Evolutionary conservation across 2,888 invertebrate genomes (phyloP).

Genomic region (Synanthedon andrenaeformis): DNA sequence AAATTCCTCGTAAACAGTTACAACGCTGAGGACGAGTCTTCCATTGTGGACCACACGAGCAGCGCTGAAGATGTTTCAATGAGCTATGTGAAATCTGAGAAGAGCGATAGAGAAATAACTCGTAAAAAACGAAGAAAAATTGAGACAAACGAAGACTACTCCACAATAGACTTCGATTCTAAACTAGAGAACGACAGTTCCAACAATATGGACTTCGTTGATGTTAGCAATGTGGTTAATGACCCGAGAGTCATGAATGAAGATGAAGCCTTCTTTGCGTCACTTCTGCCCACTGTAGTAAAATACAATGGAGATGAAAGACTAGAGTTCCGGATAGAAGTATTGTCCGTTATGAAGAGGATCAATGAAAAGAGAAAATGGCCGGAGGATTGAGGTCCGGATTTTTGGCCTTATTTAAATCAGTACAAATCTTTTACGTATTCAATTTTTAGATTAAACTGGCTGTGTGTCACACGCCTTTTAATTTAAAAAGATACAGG

Average conservation of each 20-base stretch:
- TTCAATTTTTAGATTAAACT: too few species aligned
- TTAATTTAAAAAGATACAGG: too few species aligned
- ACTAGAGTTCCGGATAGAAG: conserved; percentile 53
- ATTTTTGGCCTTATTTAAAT: too few species aligned
- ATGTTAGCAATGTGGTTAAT: conserved; percentile 23
- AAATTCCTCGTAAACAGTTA: conserved; percentile 25
- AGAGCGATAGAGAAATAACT: conserved; percentile 6
- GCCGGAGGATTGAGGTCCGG: conserved; percentile 9
- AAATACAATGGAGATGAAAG: conserved; percentile 54
- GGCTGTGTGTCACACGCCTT: too few species aligned
- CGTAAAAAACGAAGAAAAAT: conserved; percentile 21
- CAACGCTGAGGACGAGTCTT: neutral
- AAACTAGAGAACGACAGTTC: conserved; percentile 4
- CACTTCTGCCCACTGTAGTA: conserved; percentile 48
- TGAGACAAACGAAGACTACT: conserved; percentile 7
- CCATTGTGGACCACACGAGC: neutral
- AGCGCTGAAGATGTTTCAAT: neutral
- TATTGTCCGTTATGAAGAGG: conserved; percentile 46
- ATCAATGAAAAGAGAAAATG: conserved; percentile 42
- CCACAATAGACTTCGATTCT: conserved; percentile 1
- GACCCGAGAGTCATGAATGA: conserved; percentile 59
- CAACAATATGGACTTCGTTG: conserved; percentile 28
- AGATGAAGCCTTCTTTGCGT: conserved; percentile 61
- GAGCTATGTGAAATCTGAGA: neutral
- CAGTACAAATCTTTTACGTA: too few species aligned